These are phyloP conservation scores for Chamaetylas fuelleborni DNA, from an alignment of 2,113 vertebrate genomes.

Conservation along the genomic window DNA sequence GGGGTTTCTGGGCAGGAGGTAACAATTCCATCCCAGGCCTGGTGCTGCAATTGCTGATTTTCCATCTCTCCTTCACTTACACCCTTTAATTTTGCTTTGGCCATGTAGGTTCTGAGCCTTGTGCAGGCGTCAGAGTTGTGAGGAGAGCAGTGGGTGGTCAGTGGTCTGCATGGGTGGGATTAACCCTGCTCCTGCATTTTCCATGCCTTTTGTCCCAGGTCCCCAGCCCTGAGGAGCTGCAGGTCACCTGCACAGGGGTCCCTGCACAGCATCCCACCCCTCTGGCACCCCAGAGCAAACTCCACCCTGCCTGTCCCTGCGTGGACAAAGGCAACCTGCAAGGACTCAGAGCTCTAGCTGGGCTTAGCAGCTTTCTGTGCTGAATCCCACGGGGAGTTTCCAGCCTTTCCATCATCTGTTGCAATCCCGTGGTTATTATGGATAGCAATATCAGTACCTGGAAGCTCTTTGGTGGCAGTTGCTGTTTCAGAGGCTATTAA, in stretches of 20 bases:
- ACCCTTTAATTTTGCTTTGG: neutral
- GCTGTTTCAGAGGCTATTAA: constrained; percentile 36
- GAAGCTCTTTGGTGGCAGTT: neutral
- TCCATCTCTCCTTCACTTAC: neutral
- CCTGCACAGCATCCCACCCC: neutral
- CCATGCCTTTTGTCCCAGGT: neutral
- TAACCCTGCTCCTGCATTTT: neutral
- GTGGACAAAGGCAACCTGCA: neutral
- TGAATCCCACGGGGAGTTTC: neutral
- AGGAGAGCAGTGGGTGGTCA: neutral
- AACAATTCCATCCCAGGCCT: neutral
- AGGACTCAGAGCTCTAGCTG: neutral
- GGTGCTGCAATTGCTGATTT: neutral
- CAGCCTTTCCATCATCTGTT: neutral
- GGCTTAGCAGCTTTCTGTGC: neutral
- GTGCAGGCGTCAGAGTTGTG: neutral
- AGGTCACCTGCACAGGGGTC: neutral
- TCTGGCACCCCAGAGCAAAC: neutral
- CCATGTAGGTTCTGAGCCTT: neutral
- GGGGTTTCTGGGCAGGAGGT: neutral
- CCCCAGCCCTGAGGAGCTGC: neutral
- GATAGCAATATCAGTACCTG: neutral
- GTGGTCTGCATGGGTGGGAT: neutral
- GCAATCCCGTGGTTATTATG: neutral
- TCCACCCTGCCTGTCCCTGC: neutral